Evolutionary conservation across 2,888 invertebrate genomes (phyloP), one percentile per base, ranked within the genome.

Genomic region (Clitarchus hookeri): DNA sequence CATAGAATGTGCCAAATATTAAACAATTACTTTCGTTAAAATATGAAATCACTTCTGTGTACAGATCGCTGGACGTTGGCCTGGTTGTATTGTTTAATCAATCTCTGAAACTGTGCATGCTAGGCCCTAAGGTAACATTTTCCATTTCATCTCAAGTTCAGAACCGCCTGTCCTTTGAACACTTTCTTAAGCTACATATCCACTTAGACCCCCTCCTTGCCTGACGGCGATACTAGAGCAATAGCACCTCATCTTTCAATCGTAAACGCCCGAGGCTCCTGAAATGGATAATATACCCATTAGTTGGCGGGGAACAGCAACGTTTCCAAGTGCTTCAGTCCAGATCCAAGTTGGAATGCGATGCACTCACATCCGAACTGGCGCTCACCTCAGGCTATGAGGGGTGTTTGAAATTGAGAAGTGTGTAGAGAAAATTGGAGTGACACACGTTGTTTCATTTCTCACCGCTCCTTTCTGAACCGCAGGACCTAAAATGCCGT

Each of bases 41-140:
- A 48, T 48, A 48, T 48, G 6, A 48, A 48, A 48, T 0, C 48
- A 48, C 16, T 48, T 48, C 16, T 48, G 48, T 48, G 48, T 11
- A 48, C 11, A 16, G 16, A 48, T 48, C 48, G 48, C 16, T 48
- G 48, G 16, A 8, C 1, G 11, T 8, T 48, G 16, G 16, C 16
- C 48, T 48, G 16, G 48, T 48, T 48, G 8, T 48, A 48, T 16
- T 48, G 48, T 16, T 48, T 48, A 6, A 11, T 8, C 48, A 48
- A 12, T 23, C 53, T 53, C 53, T 53, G 13, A 53, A 65, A 65
- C n/a, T 19, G 65, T 11, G n/a, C 54, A 65, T n/a, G 65, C 44
- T 48, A 53, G 53, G 44, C 79, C 87, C 86, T 36, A 79, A 83
- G 86, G 87, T 54, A 83, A 87, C 84, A 85, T 87, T 86, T 86